phyloP scores from a whole-genome alignment of 2,888 invertebrate genomes.

The Chydorus sphaericus region DNA sequence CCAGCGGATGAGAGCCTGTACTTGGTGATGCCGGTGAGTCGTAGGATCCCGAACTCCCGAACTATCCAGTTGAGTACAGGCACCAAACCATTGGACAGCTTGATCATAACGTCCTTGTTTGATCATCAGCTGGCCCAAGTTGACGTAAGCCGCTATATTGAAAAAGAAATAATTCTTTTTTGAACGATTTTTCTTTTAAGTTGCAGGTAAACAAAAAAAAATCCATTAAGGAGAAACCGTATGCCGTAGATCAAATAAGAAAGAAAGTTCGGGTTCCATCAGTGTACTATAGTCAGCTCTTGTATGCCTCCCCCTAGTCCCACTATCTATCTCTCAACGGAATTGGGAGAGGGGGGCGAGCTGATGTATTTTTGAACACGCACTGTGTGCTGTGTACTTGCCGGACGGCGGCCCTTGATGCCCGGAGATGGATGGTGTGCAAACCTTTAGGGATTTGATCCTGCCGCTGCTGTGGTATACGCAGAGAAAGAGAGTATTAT shows the following conservation, averaged over 20 bases:
- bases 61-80: slow-evolving; percentile 33
- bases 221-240: background rate
- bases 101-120: slow-evolving; percentile 27
- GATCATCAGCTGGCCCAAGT: slow-evolving; percentile 33
- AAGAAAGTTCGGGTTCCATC: background rate
- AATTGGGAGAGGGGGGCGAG: too few species aligned
- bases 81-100: slow-evolving; percentile 31
- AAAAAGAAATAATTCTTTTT: slow-evolving; percentile 20
- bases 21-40: slow-evolving; percentile 33
- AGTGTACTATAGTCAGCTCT: too few species aligned
- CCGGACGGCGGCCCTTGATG: too few species aligned
- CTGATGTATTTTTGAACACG: too few species aligned
- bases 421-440: background rate
- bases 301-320: too few species aligned
- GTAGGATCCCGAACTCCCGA: slow-evolving; percentile 35
- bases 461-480: background rate
- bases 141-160: slow-evolving; percentile 35
- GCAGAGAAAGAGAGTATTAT: background rate
- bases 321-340: too few species aligned
- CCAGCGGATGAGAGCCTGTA: slow-evolving; percentile 35
- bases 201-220: background rate
- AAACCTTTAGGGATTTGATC: background rate
- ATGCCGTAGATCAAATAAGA: background rate
- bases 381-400: too few species aligned
- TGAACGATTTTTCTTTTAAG: background rate